Percentiles rank a stretch among this genome's conserved stretches.
Conservation (phyloP, 2,888 invertebrate genomes). For the Acleris emargana region DNA sequence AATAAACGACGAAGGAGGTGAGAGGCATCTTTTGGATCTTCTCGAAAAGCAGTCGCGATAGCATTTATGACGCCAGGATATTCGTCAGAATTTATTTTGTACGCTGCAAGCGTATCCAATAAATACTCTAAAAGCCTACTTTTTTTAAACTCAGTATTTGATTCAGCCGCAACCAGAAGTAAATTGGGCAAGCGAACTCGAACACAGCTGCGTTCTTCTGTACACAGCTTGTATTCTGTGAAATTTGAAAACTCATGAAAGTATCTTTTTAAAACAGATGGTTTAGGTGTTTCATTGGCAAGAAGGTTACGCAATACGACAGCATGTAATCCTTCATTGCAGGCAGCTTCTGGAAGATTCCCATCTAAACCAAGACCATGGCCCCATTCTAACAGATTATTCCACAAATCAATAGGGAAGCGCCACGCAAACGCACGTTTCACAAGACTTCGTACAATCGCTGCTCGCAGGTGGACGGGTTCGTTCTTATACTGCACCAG, state of each 20-base stretch:
- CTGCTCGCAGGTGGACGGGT: slow-evolving; percentile 25
- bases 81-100: slow-evolving; percentile 3
- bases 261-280: slow-evolving; percentile 4
- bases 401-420: slow-evolving; percentile 28
- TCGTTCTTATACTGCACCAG: slow-evolving; percentile 24
- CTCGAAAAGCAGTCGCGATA: slow-evolving; percentile 7
- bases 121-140: background rate
- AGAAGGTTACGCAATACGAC: slow-evolving; percentile 25
- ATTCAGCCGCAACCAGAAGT: slow-evolving; percentile 1
- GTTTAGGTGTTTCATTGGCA: background rate
- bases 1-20: slow-evolving; percentile 11
- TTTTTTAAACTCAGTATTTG: background rate
- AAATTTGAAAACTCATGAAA: slow-evolving; percentile 20
- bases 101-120: slow-evolving; percentile 3
- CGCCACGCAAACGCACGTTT: slow-evolving; percentile 29
- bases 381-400: slow-evolving; percentile 11
- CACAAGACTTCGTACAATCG: slow-evolving; percentile 29
- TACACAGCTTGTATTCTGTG: slow-evolving; percentile 9
- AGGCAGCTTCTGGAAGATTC: slow-evolving; percentile 11
- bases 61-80: slow-evolving; percentile 16
- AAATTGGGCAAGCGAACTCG: slow-evolving; percentile 9
- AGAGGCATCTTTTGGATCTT: slow-evolving; percentile 2
- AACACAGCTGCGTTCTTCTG: slow-evolving; percentile 17
- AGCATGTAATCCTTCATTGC: slow-evolving; percentile 33
- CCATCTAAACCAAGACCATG: slow-evolving; percentile 29